A percentile compares a stretch with the other conserved stretches of the same genome.
Evolutionary conservation across 2,888 invertebrate species (phyloP).

Genomic region (Thera obeliscata): DNA sequence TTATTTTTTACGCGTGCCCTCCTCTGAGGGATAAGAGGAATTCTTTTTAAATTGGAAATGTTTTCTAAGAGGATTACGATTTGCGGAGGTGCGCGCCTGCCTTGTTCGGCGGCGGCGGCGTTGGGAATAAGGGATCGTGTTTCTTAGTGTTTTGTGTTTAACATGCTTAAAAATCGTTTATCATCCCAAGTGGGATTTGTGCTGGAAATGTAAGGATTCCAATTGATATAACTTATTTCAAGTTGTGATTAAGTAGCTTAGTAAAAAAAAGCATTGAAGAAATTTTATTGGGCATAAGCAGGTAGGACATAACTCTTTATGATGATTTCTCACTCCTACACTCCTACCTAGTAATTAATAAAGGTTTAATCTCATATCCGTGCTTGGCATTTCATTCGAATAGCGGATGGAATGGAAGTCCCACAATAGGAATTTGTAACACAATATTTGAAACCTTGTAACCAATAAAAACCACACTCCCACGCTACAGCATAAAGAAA

Average conservation of each 20-base stretch:
- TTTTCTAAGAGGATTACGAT: slow-evolving; percentile 85
- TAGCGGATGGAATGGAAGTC: neutral
- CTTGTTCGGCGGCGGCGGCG: slow-evolving; percentile 46
- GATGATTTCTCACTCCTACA: too few relatives aligned
- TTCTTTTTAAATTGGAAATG: slow-evolving; percentile 85
- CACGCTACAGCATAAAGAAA: slow-evolving; percentile 44
- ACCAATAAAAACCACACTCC: slow-evolving; percentile 42
- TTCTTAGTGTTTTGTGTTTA: slow-evolving; percentile 68
- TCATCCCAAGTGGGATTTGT: slow-evolving; percentile 54
- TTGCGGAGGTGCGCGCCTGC: slow-evolving; percentile 75
- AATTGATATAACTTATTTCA: neutral
- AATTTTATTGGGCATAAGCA: too few relatives aligned
- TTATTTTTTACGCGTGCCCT: slow-evolving; percentile 83
- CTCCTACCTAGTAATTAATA: too few relatives aligned
- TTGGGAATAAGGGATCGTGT: slow-evolving; percentile 72
- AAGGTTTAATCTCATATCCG: too few relatives aligned
- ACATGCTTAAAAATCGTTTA: slow-evolving; percentile 61
- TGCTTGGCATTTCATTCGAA: neutral
- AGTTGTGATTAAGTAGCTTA: too few relatives aligned
- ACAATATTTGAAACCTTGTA: slow-evolving; percentile 22
- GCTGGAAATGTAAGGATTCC: neutral
- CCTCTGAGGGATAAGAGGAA: slow-evolving; percentile 81
- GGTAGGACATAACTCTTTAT: too few relatives aligned
- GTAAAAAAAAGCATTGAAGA: too few relatives aligned
- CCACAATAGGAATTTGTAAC: neutral